These are phyloP conservation scores for Flexamia atlantica DNA, from an alignment of 2,888 invertebrate genomes.

Conservation along the genomic window DNA sequence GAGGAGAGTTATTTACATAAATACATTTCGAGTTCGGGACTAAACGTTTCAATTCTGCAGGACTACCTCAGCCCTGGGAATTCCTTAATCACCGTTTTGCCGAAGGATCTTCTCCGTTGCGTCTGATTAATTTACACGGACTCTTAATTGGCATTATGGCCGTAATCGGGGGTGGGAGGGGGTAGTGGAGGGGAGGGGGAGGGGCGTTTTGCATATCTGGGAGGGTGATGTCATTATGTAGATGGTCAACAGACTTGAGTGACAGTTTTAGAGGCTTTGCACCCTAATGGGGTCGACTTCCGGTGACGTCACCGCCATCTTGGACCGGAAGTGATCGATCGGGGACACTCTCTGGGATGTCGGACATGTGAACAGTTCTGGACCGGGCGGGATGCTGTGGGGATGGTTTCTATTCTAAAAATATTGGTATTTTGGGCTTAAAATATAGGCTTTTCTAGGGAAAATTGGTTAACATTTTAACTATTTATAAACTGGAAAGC, in stretches of 20 bases:
- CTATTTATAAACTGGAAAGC: too few relatives aligned
- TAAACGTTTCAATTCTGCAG: constrained; percentile 52
- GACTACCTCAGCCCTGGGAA: constrained; percentile 32
- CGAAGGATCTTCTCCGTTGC: constrained; percentile 42
- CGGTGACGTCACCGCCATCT: constrained; percentile 57
- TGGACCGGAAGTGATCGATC: constrained; percentile 47
- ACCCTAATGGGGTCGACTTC: constrained; percentile 61
- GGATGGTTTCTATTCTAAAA: too few relatives aligned
- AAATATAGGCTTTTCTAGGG: too few relatives aligned
- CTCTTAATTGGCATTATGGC: constrained; percentile 58
- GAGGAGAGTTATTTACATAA: constrained; percentile 46
- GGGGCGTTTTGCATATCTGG: constrained; percentile 19
- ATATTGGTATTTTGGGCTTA: too few relatives aligned
- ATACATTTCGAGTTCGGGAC: constrained; percentile 47
- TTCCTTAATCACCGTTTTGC: constrained; percentile 57
- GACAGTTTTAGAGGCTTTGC: constrained; percentile 63
- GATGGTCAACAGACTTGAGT: constrained; percentile 63
- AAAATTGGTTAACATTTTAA: too few relatives aligned
- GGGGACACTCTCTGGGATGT: not conserved
- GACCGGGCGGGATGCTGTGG: too few relatives aligned
- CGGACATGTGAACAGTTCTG: not conserved
- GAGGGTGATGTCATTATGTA: constrained; percentile 61
- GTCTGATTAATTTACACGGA: constrained; percentile 54
- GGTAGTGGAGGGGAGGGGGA: constrained; percentile 24
- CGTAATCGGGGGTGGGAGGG: constrained; percentile 31